phyloP scores from a whole-genome alignment of 2,797 vertebrate genomes.

The Artibeus jamaicensis region DNA sequence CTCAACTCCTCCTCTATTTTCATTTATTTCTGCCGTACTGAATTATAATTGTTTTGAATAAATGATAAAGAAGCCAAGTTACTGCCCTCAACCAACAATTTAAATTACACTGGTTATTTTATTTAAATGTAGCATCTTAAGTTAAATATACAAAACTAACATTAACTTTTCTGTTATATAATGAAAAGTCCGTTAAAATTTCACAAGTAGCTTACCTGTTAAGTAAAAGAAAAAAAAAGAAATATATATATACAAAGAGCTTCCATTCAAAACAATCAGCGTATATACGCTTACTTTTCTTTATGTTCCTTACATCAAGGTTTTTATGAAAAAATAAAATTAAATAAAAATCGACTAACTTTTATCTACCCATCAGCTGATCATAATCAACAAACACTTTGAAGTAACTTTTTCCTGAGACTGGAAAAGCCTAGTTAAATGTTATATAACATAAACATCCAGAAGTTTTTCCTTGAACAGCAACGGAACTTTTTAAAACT shows the following conservation, averaged over 20 bases:
- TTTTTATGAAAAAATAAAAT: background rate
- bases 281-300: background rate
- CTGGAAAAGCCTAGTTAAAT: background rate
- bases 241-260: background rate
- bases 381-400: background rate
- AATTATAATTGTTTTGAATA: background rate
- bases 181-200: background rate
- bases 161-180: background rate
- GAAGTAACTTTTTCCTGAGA: background rate
- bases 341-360: background rate
- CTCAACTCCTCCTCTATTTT: background rate
- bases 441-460: background rate
- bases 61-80: background rate
- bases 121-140: background rate
- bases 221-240: constrained; percentile 14
- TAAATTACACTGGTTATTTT: background rate
- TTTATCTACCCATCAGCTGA: background rate
- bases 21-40: background rate
- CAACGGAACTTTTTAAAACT: background rate
- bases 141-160: background rate
- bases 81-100: background rate
- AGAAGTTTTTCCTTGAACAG: background rate
- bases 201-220: background rate
- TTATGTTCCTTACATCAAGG: background rate
- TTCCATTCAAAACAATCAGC: background rate